Percentiles rank a stretch among this genome's conserved stretches.
phyloP scores from a whole-genome alignment of 2,113 vertebrate species.

The Oreotragus oreotragus region DNA sequence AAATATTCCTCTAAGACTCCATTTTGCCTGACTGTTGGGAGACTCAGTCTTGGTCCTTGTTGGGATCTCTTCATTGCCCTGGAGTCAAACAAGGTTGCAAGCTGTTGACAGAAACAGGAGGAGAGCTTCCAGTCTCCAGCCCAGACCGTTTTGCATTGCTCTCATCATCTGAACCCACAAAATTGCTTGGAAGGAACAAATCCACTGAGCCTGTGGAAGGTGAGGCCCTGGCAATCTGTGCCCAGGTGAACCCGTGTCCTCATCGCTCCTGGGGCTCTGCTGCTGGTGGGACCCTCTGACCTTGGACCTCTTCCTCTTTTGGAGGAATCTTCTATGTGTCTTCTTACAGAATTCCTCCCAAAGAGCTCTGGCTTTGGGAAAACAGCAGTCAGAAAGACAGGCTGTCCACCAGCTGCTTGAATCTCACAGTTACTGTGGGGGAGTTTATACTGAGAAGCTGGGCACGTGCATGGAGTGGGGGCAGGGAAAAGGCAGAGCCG shows the following conservation, averaged over 20 bases:
- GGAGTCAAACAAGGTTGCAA: neutral
- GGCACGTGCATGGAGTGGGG: neutral
- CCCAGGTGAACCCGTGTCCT: neutral
- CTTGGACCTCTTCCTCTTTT: neutral
- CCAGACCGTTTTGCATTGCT: neutral
- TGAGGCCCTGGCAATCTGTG: neutral
- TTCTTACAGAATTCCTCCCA: neutral
- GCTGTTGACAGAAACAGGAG: neutral
- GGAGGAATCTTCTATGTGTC: neutral
- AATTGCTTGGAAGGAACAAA: neutral
- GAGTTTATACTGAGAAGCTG: neutral
- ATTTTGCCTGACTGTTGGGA: neutral
- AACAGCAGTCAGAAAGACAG: neutral
- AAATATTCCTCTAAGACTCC: neutral
- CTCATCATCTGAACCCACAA: neutral
- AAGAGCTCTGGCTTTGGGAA: neutral
- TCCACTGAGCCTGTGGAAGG: neutral
- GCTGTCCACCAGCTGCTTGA: neutral
- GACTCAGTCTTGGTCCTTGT: neutral
- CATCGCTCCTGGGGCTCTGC: neutral
- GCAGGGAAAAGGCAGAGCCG: neutral
- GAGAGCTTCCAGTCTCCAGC: neutral
- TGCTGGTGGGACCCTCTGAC: neutral
- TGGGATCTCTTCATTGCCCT: neutral
- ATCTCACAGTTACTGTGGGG: neutral